phyloP scores from a whole-genome alignment of 2,888 invertebrate genomes.

The Himalopsyche japonica region DNA sequence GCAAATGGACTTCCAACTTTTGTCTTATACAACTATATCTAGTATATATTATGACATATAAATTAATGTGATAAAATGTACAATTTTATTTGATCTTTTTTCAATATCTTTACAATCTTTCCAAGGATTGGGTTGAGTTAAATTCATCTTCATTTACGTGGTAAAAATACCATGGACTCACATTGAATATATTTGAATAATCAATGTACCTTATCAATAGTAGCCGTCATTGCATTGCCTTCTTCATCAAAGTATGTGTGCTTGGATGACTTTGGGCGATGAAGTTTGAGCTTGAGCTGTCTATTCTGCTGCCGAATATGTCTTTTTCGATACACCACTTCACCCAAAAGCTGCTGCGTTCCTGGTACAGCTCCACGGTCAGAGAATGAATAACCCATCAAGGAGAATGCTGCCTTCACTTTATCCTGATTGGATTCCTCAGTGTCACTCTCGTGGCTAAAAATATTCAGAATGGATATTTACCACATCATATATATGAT shows the following conservation, averaged over 20 bases:
- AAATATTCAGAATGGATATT: constrained; percentile 42
- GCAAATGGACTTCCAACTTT: no score
- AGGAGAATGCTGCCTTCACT: constrained; percentile 66
- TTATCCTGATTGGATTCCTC: constrained; percentile 59
- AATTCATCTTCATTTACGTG: no score
- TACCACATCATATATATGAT: no score
- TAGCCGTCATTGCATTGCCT: constrained; percentile 58
- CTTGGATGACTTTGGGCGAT: constrained; percentile 54
- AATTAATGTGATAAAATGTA: no score
- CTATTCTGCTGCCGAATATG: constrained; percentile 62
- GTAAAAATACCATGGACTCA: no score
- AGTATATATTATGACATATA: no score
- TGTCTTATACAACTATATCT: no score
- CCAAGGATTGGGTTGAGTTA: no score
- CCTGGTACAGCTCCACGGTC: background rate
- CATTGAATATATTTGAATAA: no score
- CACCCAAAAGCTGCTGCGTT: constrained; percentile 55
- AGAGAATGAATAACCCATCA: constrained; percentile 62
- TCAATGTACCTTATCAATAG: constrained; percentile 47
- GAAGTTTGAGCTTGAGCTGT: constrained; percentile 58
- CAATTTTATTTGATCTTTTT: no score
- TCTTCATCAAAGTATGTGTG: constrained; percentile 72
- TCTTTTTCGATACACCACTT: constrained; percentile 67
- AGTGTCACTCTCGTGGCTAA: constrained; percentile 60
- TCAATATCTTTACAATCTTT: no score